Evolutionary conservation across 2,113 vertebrate species (phyloP).

Genomic region (Pleuronectes platessa): DNA sequence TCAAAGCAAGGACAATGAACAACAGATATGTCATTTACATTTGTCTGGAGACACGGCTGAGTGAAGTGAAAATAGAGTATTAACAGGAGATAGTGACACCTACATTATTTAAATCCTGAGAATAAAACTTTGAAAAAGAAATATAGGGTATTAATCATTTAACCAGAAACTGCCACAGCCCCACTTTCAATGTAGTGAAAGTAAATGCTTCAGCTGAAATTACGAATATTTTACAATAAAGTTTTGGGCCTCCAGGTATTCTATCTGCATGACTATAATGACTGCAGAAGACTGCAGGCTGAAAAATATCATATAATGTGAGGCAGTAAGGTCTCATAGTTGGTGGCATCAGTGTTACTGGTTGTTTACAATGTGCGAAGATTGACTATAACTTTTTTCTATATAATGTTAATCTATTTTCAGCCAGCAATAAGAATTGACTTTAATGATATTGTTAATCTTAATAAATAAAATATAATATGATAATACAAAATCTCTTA

Average conservation of each 20-base stretch:
- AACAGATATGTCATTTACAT: slow-evolving; percentile 47
- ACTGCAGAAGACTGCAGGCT: not conserved
- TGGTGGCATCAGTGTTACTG: no score
- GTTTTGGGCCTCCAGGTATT: not conserved
- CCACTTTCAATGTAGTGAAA: not conserved
- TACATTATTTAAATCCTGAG: not conserved
- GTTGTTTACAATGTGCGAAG: no score
- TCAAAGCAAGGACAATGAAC: slow-evolving; percentile 56
- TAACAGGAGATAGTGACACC: not conserved
- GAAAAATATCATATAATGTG: not conserved
- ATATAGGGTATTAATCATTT: not conserved
- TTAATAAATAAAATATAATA: no score
- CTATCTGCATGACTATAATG: not conserved
- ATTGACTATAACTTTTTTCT: no score
- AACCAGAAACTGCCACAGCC: not conserved
- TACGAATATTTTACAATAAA: not conserved
- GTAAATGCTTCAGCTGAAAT: not conserved
- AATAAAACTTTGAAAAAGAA: not conserved
- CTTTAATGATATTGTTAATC: no score
- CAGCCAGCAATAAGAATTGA: no score
- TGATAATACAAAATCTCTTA: no score
- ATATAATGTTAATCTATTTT: no score
- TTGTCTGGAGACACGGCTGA: slow-evolving; percentile 18
- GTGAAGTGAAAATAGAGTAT: not conserved
- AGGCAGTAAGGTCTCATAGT: not conserved